Evolutionary conservation across 2,797 vertebrate genomes (phyloP), one percentile per base, ranked within the genome.

Genomic region (Miichthys miiuy): DNA sequence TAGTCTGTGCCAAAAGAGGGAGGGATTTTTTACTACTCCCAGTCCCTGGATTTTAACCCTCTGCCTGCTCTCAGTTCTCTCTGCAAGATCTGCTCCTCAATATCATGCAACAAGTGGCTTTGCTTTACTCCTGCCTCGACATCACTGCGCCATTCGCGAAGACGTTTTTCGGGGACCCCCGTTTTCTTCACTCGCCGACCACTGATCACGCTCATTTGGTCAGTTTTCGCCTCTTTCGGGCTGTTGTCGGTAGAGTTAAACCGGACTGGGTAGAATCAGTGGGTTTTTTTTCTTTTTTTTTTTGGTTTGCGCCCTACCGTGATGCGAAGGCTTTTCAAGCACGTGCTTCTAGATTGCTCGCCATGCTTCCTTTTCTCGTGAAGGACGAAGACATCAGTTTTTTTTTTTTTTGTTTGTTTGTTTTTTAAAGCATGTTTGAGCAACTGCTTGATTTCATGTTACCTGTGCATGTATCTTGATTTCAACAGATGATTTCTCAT

Each of bases 1-100:
- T 93, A 79, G 92, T 91, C 93, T 95, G 91, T 95, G 95, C 95
- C 95, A 96, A 91, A 94, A 96, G 95, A 95, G 96, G 93, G 96
- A 96, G 96, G 93, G 91, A 89, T 96, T 95, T 94, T 95, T 94
- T 93, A 93, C 94, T 92, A 93, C 96, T 95, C 92, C 88, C 86
- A 91, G 93, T 92, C 85, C 89, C 80, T 77, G 90, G 91, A 94
- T 95, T 96, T 96, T 96, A 96, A 96, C 95, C 94, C 95, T 94
- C 84, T 95, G 93, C 88, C 93, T 93, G 82, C 94, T 90, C 87
- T 82, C 58, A 79, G 83, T 80, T 82, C 85, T 84, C 78, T 73
- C 86, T 83, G 86, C 84, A 89, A 83, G 85, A 83, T 82, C 73
- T 81, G 76, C 75, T 88, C 69, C 81, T 86, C 90, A 86, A 84